phyloP scores from a whole-genome alignment of 2,797 vertebrate genomes.

The Oryzias sinensis region DNA sequence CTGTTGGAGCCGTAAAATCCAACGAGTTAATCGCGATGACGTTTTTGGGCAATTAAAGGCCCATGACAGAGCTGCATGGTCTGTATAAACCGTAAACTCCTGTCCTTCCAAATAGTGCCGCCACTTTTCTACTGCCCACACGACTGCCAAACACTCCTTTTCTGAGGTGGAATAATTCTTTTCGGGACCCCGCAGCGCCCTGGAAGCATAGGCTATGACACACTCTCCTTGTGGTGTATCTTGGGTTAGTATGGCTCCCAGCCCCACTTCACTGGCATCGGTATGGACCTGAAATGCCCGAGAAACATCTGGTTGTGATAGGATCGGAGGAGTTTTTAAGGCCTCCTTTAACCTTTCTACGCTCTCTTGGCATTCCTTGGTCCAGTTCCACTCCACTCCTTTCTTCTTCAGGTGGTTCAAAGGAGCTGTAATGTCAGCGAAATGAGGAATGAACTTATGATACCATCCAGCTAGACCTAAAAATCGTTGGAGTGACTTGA shows the following conservation, averaged over 20 bases:
- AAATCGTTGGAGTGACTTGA: too few species aligned
- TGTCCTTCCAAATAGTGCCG: not conserved
- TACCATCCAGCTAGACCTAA: too few species aligned
- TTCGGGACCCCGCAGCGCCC: not conserved
- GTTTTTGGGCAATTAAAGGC: not conserved
- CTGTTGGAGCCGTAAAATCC: too few species aligned
- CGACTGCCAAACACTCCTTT: not conserved
- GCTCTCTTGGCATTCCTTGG: too few species aligned
- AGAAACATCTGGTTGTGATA: not conserved
- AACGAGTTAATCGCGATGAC: too few species aligned
- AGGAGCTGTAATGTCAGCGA: too few species aligned
- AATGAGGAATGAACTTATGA: too few species aligned
- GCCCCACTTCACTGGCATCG: not conserved
- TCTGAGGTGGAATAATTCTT: not conserved
- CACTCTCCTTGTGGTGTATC: not conserved
- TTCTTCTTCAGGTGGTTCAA: too few species aligned
- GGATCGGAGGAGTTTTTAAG: too few species aligned
- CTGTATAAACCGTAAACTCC: not conserved
- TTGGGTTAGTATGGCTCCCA: not conserved
- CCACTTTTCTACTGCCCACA: conserved; percentile 2
- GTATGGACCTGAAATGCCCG: not conserved
- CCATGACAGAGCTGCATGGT: not conserved
- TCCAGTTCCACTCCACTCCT: too few species aligned
- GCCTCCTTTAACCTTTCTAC: too few species aligned
- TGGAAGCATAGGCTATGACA: not conserved